phyloP scores from a whole-genome alignment of 2,797 vertebrate genomes.

The Phrynocephalus vlangalii region DNA sequence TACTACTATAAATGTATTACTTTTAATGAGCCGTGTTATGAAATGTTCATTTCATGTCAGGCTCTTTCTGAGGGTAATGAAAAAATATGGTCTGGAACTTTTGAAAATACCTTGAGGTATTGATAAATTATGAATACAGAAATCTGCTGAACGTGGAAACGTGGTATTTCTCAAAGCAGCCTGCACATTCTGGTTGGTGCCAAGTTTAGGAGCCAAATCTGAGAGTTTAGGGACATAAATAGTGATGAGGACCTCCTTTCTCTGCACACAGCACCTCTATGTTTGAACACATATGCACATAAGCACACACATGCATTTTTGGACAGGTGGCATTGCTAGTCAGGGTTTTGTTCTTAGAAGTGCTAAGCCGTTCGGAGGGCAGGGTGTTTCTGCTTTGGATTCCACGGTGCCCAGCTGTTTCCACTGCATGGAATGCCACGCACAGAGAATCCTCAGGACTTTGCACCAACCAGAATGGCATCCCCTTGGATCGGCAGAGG shows the following conservation, averaged over 20 bases:
- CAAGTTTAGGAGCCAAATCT: slow-evolving; percentile 15
- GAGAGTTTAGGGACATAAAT: slow-evolving; percentile 12
- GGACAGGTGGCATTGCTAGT: slow-evolving; percentile 9
- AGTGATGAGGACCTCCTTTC: neutral
- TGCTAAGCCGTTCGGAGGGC: neutral
- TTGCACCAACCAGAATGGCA: slow-evolving; percentile 24
- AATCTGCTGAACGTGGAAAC: neutral
- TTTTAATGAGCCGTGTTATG: neutral
- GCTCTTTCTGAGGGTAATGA: neutral
- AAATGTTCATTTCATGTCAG: neutral
- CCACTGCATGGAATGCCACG: neutral
- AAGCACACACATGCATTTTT: neutral
- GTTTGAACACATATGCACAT: neutral
- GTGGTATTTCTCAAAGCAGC: slow-evolving; percentile 15
- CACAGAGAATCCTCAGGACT: slow-evolving; percentile 22
- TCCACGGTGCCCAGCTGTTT: slow-evolving; percentile 21
- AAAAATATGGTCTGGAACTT: neutral
- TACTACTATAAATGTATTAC: neutral
- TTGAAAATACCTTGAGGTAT: neutral
- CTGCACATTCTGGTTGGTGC: neutral
- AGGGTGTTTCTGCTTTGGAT: slow-evolving; percentile 20
- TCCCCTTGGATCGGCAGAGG: slow-evolving; percentile 27
- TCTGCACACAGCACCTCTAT: neutral
- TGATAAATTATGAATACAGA: neutral
- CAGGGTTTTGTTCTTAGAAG: slow-evolving; percentile 18